Evolutionary conservation across 2,113 vertebrate genomes (phyloP), one percentile per base, ranked within the genome.

Genomic region (Pseudorasbora parva): DNA sequence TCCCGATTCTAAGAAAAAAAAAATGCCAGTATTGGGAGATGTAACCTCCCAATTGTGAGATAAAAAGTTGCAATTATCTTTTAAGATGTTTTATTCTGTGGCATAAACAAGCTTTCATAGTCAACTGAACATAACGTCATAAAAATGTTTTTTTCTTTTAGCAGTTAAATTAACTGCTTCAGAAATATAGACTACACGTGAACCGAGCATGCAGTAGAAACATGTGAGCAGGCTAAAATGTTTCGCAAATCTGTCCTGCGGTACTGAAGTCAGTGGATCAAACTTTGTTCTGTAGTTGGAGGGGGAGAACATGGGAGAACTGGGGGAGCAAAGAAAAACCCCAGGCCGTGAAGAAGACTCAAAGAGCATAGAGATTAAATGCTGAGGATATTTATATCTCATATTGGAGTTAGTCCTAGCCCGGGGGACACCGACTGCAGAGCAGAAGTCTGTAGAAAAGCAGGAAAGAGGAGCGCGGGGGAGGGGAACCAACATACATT

Each of bases 361-460:
- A 30, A 56, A 82, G 64, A 74, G 74, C 51, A 25, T 27, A 71
- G 25, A 83, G n/a, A 62, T 64, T 79, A 71, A 82, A 82, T 60
- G 68, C 30, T 64, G 85, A 64, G 66, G 82, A 81, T 86, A 86
- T 83, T 83, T 86, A 83, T 86, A 79, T 72, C 68, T 64, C 60
- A 56, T 47, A 83, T 83, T 51, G 15, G 45, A 73, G 75, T 57
- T 57, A 15, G 75, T 83, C 47, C 2, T 33, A 23, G 74, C 82
- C 60, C 9, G 30, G 21, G 33, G 62, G 74, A 69, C 23, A 12
- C 74, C 19, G 47, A 69, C 17, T 56, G 60, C 10, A 69, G 17
- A 69, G 62, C n/a, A 43, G 25, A 47, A 68, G 57, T 77, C 73
- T 57, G 73, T 21, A 54, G 73, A 15, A 23, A 43, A 41, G n/a